Base-by-base conservation (phyloP, 1,140 invertebrate genomes). In the Bathynomus jamesi region DNA sequence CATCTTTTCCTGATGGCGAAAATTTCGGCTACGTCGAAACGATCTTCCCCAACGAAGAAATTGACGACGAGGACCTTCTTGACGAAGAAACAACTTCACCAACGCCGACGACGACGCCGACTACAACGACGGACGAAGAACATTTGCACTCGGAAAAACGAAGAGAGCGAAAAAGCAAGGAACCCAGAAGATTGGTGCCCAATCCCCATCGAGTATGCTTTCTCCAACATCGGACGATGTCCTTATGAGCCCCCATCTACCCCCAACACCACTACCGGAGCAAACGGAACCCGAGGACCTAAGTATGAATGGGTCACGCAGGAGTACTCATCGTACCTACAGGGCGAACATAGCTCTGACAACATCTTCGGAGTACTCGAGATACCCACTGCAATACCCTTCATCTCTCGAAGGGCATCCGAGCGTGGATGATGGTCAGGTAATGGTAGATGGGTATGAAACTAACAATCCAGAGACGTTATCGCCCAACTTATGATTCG, bases 221-320 rank as follows among this genome's bases (percentile, higher is more conserved):
- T 67, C 17, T 31, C 65, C 69, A 28, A 61, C 53, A 28, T 65
- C 40, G 28, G 46, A 1, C 31, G 76, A 10, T 31, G 71, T 25
- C 53, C 61, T 28, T 32, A 75, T 46, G 21, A 13, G 31, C 31
- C 53, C 71, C 67, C 61, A 31, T 69, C 25, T 62, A 72, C 24
- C 73, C 62, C 10, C 65, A 66, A 28, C 65, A 71, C 11, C 73
- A 66, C n/a, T n/a, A n/a, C 90, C 91, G 0, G 91, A 92, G 81
- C 92, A 95, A 82, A 94, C 91, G 0, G 92, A 94, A 80, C 93
- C 93, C 0, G 92, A 95, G 80, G 92, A 95, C 80, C 82, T 94
- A 25, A 78, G 77, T 60, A 67, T 78, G 40, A 61, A 29, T 63
- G 17, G 65, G 13, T 1, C 11, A 17, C 2, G 2, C 13, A 53